A percentile compares a stretch with the other conserved stretches of the same genome.
These are phyloP conservation scores for Stenodema calcarata DNA, from an alignment of 2,888 invertebrate species.

Conservation along the genomic window DNA sequence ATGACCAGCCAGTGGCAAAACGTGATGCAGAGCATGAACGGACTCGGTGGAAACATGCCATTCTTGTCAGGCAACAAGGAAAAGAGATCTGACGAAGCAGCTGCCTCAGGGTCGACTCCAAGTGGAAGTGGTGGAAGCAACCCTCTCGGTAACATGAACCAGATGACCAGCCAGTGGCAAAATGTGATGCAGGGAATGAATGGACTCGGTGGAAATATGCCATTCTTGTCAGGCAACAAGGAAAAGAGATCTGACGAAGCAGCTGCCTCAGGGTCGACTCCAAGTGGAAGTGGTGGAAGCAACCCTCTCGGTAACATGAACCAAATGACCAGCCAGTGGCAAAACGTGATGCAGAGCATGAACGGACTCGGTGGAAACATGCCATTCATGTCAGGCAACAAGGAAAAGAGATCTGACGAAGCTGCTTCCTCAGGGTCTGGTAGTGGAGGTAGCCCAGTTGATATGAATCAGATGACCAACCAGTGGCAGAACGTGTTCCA, in stretches of 20 bases:
- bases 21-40: background rate
- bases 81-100: conserved; percentile 7
- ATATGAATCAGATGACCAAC: background rate
- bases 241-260: background rate
- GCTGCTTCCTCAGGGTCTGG: background rate
- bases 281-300: background rate
- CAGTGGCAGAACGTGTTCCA: background rate
- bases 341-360: background rate
- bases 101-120: background rate
- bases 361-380: background rate
- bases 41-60: conserved; percentile 32
- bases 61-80: background rate
- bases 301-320: background rate
- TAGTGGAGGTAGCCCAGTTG: background rate
- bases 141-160: background rate
- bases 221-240: background rate
- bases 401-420: conserved; percentile 8
- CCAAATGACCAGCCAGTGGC: background rate
- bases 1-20: conserved; percentile 12
- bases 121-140: background rate
- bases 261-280: background rate
- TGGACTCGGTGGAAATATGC: conserved; percentile 7
- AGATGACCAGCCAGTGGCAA: background rate
- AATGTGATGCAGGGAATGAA: background rate
- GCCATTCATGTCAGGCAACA: background rate